Evolutionary conservation across 2,113 vertebrate genomes (phyloP).

Genomic region (Mellivora capensis): DNA sequence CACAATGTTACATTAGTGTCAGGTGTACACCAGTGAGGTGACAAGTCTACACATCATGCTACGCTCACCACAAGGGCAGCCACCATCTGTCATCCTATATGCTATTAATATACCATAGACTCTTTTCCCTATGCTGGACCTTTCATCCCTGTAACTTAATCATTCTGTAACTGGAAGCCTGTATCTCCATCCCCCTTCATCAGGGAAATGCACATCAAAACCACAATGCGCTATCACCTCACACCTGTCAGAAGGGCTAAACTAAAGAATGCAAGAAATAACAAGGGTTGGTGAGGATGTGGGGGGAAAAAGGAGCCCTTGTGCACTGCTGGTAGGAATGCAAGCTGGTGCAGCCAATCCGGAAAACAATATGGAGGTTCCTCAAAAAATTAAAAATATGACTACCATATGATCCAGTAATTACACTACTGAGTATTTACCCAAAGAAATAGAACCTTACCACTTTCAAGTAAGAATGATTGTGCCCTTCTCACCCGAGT

Average conservation of each 20-base stretch:
- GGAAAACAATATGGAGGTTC: neutral
- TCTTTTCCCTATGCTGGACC: neutral
- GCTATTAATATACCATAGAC: neutral
- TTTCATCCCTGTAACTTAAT: neutral
- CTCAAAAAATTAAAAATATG: neutral
- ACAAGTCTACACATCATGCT: neutral
- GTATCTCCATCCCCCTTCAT: neutral
- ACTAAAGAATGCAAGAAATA: neutral
- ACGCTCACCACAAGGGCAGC: neutral
- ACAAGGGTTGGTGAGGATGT: neutral
- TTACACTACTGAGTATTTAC: neutral
- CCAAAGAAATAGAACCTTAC: neutral
- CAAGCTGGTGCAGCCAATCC: neutral
- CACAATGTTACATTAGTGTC: neutral
- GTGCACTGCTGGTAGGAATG: neutral
- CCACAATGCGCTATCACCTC: neutral
- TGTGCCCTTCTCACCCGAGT: neutral
- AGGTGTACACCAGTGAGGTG: neutral
- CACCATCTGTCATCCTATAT: neutral
- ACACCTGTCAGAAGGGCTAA: neutral
- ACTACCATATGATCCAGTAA: neutral
- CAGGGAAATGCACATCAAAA: neutral
- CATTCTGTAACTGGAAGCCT: neutral
- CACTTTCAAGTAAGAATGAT: neutral
- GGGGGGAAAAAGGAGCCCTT: too few species aligned